Evolutionary conservation across 2,797 vertebrate genomes (phyloP).

Genomic region (Falco novaeseelandiae): DNA sequence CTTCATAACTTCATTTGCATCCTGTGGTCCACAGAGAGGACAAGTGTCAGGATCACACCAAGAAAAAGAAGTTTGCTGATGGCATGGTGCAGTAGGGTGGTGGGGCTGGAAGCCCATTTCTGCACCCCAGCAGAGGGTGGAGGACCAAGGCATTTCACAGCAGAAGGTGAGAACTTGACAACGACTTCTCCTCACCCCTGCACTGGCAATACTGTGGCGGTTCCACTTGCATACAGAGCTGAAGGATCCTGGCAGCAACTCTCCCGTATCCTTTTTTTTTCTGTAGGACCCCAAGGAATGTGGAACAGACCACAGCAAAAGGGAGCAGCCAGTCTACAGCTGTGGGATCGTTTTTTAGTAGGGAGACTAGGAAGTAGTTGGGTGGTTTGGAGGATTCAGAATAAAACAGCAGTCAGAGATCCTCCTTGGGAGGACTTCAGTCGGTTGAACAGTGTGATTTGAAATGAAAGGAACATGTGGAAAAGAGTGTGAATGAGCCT

Average conservation of each 20-base stretch:
- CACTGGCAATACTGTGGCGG: background rate
- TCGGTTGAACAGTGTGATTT: background rate
- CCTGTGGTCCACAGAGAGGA: background rate
- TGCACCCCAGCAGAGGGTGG: background rate
- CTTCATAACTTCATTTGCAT: background rate
- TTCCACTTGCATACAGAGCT: background rate
- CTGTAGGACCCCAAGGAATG: background rate
- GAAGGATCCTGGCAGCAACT: background rate
- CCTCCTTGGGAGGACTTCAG: constrained; percentile 30
- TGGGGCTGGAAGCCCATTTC: background rate
- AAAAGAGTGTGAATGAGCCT: constrained; percentile 37
- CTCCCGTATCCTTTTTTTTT: background rate
- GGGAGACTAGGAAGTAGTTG: background rate
- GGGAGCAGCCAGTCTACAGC: background rate
- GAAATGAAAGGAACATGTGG: constrained; percentile 49
- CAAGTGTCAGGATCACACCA: background rate
- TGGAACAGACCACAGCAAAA: background rate
- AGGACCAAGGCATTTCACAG: background rate
- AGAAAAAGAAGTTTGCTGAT: background rate
- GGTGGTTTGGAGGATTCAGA: background rate
- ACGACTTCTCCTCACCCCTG: background rate
- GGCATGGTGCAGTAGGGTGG: background rate
- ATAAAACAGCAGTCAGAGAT: constrained; percentile 7
- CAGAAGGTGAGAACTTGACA: background rate
- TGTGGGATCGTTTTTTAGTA: background rate